Evolutionary conservation across 2,113 vertebrate species (phyloP).

Genomic region (Sebastes schlegelii): DNA sequence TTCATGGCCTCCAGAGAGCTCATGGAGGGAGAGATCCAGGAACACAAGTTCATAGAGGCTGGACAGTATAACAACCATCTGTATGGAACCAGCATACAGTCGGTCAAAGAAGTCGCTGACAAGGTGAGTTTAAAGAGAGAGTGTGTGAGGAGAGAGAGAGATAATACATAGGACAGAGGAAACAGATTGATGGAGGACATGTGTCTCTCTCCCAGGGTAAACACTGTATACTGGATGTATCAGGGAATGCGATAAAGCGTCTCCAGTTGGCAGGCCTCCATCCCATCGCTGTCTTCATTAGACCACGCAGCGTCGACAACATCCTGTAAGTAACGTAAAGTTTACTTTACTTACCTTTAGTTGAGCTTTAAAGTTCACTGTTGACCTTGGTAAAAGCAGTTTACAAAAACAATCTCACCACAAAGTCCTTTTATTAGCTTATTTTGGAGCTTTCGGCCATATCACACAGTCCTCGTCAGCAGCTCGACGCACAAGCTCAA

Average conservation of each 20-base stretch:
- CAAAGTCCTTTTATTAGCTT: no score
- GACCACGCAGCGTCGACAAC: constrained; percentile 94
- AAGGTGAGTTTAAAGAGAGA: constrained; percentile 85
- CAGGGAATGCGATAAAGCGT: constrained; percentile 97
- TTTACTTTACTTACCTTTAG: no score
- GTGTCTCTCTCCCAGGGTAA: constrained; percentile 87
- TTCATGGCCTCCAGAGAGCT: constrained; percentile 96
- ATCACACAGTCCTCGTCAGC: neutral
- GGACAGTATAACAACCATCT: constrained; percentile 98
- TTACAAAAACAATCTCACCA: no score
- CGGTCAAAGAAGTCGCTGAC: constrained; percentile 95
- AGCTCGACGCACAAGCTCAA: neutral
- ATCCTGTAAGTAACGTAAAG: constrained; percentile 89
- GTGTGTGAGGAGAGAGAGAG: neutral
- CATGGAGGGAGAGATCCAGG: constrained; percentile 98
- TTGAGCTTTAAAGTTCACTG: neutral
- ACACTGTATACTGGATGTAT: constrained; percentile 98
- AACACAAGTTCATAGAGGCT: constrained; percentile 98
- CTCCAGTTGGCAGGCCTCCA: constrained; percentile 94
- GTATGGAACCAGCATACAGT: constrained; percentile 98
- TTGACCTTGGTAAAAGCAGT: neutral
- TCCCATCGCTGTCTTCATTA: constrained; percentile 95
- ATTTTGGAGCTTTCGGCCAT: neutral
- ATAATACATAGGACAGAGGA: neutral
- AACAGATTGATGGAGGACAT: neutral